Conservation (phyloP, 2,113 vertebrate genomes). For the Lophotis ruficrista region DNA sequence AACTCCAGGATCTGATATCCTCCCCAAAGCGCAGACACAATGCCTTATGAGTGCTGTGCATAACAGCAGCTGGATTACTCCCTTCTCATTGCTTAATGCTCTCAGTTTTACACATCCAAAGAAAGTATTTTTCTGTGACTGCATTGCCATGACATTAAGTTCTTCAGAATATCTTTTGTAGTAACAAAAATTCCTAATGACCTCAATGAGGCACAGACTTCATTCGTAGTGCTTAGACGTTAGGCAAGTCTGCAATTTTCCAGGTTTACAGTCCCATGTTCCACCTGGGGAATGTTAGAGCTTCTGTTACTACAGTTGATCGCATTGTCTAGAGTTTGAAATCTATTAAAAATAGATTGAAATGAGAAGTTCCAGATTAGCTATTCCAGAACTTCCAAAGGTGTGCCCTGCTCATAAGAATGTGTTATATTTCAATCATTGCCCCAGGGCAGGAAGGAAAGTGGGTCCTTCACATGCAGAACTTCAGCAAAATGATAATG, state of each 20-base stretch:
- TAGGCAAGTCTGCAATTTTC: not conserved
- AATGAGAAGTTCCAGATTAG: conserved; percentile 21
- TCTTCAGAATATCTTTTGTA: not conserved
- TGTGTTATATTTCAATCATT: not conserved
- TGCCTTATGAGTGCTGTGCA: not conserved
- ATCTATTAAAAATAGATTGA: not conserved
- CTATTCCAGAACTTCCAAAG: not conserved
- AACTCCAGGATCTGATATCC: conserved; percentile 1
- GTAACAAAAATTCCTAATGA: not conserved
- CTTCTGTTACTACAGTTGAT: not conserved
- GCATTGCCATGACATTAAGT: not conserved
- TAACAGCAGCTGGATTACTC: not conserved
- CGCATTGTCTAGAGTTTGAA: conserved; percentile 14
- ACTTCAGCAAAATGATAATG: conserved; percentile 27
- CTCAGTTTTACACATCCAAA: not conserved
- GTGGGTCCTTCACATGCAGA: not conserved
- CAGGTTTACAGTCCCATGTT: not conserved
- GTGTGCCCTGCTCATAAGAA: not conserved
- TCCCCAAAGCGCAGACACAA: not conserved
- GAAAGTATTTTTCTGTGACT: not conserved
- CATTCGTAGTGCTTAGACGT: not conserved
- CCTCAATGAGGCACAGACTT: not conserved
- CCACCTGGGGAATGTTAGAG: not conserved
- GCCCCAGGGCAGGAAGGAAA: not conserved
- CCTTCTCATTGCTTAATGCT: not conserved